Percentiles rank a stretch among this genome's conserved stretches.
phyloP scores from a whole-genome alignment of 2,888 invertebrate species.

The Lycophotia porphyrea region DNA sequence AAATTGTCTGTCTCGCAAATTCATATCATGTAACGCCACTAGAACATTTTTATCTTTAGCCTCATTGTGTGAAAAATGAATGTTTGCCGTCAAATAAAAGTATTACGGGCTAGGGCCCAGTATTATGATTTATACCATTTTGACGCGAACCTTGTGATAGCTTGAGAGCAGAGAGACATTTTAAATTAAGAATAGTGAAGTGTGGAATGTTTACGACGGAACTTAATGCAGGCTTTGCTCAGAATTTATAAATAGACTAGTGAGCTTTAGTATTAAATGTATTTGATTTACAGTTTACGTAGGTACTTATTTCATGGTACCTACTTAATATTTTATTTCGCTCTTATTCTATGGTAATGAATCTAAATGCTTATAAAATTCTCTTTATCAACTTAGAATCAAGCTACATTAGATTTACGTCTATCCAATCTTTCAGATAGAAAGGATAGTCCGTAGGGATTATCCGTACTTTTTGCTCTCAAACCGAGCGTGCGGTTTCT shows the following conservation, averaged over 20 bases:
- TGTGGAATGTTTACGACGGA: conserved; percentile 51
- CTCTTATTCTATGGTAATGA: not conserved
- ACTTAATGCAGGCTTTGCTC: conserved; percentile 48
- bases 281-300: conserved; percentile 9
- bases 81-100: conserved; percentile 80
- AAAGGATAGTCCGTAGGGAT: not conserved
- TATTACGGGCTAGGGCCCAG: conserved; percentile 53
- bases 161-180: conserved; percentile 52
- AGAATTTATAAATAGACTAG: conserved; percentile 45
- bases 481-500: conserved; percentile 14
- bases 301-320: not conserved
- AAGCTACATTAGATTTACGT: not conserved
- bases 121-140: conserved; percentile 65
- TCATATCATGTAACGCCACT: conserved; percentile 63
- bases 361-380: not conserved
- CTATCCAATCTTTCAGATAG: conserved; percentile 2
- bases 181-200: conserved; percentile 56
- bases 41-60: conserved; percentile 68
- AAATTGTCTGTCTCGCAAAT: conserved; percentile 63
- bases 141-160: conserved; percentile 52
- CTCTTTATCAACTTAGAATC: not conserved
- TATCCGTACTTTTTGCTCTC: conserved; percentile 26
- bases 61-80: conserved; percentile 75
- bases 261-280: conserved; percentile 14
- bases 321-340: not conserved